Conservation (phyloP, 2,888 invertebrate genomes). For the Phalangium opilio region DNA sequence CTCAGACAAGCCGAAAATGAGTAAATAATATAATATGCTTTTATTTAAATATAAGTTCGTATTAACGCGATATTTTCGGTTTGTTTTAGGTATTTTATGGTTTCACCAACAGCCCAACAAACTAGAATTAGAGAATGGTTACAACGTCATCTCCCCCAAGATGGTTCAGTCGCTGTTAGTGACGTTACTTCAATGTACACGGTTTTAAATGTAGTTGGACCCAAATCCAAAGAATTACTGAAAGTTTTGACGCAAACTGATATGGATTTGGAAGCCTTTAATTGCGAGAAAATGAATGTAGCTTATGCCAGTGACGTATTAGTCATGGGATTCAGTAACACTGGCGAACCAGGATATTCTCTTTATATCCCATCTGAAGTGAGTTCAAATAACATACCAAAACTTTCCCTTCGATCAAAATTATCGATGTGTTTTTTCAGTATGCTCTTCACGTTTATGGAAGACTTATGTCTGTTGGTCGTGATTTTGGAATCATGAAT, state of each 20-base stretch:
- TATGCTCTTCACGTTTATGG: conserved; percentile 92
- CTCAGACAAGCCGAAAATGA: conserved; percentile 72
- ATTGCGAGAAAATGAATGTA: conserved; percentile 47
- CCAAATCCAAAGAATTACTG: conserved; percentile 47
- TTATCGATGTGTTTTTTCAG: conserved; percentile 39
- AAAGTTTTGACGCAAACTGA: conserved; percentile 47
- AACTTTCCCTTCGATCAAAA: neutral
- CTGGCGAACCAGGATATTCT: conserved; percentile 93
- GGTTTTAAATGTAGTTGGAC: conserved; percentile 52
- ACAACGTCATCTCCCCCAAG: conserved; percentile 42
- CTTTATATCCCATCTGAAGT: conserved; percentile 75
- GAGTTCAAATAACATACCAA: neutral
- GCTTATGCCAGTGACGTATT: conserved; percentile 85
- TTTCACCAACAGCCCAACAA: conserved; percentile 62
- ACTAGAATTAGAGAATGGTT: conserved; percentile 55
- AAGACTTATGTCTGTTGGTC: conserved; percentile 64
- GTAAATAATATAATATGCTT: conserved; percentile 36
- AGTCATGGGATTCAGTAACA: conserved; percentile 64
- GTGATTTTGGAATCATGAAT: conserved; percentile 76
- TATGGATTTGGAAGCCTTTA: conserved; percentile 45
- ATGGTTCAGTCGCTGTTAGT: conserved; percentile 44
- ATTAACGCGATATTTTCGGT: conserved; percentile 21
- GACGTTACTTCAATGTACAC: conserved; percentile 58
- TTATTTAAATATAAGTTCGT: neutral
- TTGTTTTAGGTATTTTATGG: conserved; percentile 48